A percentile compares a stretch with the other conserved stretches of the same genome.
These are phyloP conservation scores for Sebastes diploproa DNA, from an alignment of 2,797 vertebrate genomes.

Conservation along the genomic window DNA sequence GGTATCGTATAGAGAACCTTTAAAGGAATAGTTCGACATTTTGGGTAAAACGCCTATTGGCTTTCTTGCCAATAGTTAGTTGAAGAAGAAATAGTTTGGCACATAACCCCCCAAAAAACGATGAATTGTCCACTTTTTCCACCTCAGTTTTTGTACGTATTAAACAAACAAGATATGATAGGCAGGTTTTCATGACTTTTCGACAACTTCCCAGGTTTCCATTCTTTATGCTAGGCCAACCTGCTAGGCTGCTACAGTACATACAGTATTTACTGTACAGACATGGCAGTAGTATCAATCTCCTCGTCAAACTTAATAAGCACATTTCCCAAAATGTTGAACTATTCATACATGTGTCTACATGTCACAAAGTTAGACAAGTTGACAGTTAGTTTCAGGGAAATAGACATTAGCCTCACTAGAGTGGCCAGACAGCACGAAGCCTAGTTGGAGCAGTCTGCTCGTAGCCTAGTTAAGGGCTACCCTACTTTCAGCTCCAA, in stretches of 20 bases:
- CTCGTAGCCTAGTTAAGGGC: slow-evolving; percentile 68
- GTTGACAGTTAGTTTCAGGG: neutral
- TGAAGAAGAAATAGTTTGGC: neutral
- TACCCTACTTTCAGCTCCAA: slow-evolving; percentile 76
- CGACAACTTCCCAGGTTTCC: neutral
- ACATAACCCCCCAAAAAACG: neutral
- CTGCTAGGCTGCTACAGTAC: neutral
- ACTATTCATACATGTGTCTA: neutral
- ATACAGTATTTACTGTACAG: neutral
- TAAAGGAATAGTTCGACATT: neutral
- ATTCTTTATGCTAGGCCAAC: neutral
- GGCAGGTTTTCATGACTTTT: neutral
- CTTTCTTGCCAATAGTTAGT: neutral
- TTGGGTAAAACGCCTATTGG: neutral
- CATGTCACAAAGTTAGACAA: neutral
- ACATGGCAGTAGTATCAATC: neutral
- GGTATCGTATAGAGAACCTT: no score
- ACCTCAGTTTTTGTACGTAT: neutral
- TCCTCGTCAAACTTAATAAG: neutral
- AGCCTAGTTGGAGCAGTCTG: slow-evolving; percentile 44
- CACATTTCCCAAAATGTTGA: neutral
- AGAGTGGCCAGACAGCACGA: slow-evolving; percentile 41
- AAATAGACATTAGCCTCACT: slow-evolving; percentile 59
- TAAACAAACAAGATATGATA: neutral
- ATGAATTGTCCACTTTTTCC: neutral